Percentiles rank a stretch among this genome's conserved stretches.
These are phyloP conservation scores for Cepaea nemoralis DNA, from an alignment of 1,140 invertebrate species.

Conservation along the genomic window DNA sequence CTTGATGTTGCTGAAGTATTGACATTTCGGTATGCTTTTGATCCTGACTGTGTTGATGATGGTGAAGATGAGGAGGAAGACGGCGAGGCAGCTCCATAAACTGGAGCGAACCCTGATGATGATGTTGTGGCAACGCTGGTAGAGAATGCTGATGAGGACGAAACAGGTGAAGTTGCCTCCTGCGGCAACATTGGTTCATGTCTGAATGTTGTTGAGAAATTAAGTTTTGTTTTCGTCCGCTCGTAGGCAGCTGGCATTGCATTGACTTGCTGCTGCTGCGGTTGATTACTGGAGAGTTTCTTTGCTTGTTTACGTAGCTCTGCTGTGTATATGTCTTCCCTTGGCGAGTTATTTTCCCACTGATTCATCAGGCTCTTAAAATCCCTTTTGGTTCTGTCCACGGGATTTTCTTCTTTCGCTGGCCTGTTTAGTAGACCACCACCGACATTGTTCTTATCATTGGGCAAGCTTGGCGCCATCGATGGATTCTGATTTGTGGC, in stretches of 20 bases:
- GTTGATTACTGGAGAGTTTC: slow-evolving; percentile 46
- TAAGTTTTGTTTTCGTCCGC: slow-evolving; percentile 46
- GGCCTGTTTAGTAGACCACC: slow-evolving; percentile 18
- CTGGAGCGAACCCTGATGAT: slow-evolving; percentile 49
- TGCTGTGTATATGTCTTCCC: slow-evolving; percentile 59
- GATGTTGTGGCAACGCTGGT: slow-evolving; percentile 36
- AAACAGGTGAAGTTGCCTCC: slow-evolving; percentile 51
- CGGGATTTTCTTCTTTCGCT: slow-evolving; percentile 17
- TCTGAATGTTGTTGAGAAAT: slow-evolving; percentile 59
- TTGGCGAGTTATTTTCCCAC: slow-evolving; percentile 52
- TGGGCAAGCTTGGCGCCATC: neutral
- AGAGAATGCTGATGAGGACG: slow-evolving; percentile 23
- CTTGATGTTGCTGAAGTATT: neutral
- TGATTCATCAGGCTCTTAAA: slow-evolving; percentile 44
- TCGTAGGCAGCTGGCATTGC: slow-evolving; percentile 46
- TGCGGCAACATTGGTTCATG: slow-evolving; percentile 53
- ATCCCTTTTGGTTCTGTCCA: slow-evolving; percentile 42
- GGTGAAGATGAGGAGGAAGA: neutral
- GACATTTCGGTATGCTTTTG: neutral
- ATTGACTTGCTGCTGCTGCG: slow-evolving; percentile 31
- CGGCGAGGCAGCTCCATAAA: slow-evolving; percentile 22
- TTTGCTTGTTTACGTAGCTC: slow-evolving; percentile 58
- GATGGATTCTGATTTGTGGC: neutral
- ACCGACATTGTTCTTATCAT: neutral
- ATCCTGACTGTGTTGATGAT: neutral